Evolutionary conservation across 2,797 vertebrate species (phyloP).

Genomic region (Paedocypris micromegethes): DNA sequence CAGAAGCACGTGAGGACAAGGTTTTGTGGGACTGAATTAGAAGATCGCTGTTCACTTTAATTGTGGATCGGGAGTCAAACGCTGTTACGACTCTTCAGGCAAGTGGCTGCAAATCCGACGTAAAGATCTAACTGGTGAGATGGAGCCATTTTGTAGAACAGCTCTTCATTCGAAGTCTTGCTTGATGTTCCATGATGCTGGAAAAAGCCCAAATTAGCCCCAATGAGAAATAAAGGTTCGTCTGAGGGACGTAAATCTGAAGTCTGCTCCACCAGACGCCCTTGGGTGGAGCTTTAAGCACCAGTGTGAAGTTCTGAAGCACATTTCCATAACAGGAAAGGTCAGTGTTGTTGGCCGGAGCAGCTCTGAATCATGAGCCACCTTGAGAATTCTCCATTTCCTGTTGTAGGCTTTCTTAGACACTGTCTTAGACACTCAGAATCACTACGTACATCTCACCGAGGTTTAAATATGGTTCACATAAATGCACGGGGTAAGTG

Average conservation of each 20-base stretch:
- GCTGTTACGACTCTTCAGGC: slow-evolving; percentile 20
- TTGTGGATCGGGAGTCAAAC: slow-evolving; percentile 10
- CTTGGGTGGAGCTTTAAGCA: slow-evolving; percentile 15
- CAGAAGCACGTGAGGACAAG: slow-evolving; percentile 34
- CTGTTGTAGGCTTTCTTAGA: slow-evolving; percentile 26
- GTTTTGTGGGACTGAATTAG: not conserved
- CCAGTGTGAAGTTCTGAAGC: slow-evolving; percentile 23
- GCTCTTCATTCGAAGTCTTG: no score
- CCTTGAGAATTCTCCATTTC: slow-evolving; percentile 27
- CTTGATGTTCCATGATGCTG: no score
- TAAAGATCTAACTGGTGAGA: slow-evolving; percentile 1
- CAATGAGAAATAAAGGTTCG: slow-evolving; percentile 1
- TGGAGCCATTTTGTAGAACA: not conserved
- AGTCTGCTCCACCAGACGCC: slow-evolving; percentile 16
- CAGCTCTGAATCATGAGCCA: slow-evolving; percentile 31
- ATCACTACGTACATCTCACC: not conserved
- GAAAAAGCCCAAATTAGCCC: no score
- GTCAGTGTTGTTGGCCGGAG: slow-evolving; percentile 34
- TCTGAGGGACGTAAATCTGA: slow-evolving; percentile 7
- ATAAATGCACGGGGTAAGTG: no score
- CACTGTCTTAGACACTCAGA: slow-evolving; percentile 54
- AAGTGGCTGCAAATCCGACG: slow-evolving; percentile 2
- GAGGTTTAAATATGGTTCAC: no score
- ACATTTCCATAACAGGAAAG: slow-evolving; percentile 50
- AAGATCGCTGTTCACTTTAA: slow-evolving; percentile 21